These are phyloP conservation scores for Sthenelais limicola DNA, from an alignment of 2,888 invertebrate species.

Conservation along the genomic window DNA sequence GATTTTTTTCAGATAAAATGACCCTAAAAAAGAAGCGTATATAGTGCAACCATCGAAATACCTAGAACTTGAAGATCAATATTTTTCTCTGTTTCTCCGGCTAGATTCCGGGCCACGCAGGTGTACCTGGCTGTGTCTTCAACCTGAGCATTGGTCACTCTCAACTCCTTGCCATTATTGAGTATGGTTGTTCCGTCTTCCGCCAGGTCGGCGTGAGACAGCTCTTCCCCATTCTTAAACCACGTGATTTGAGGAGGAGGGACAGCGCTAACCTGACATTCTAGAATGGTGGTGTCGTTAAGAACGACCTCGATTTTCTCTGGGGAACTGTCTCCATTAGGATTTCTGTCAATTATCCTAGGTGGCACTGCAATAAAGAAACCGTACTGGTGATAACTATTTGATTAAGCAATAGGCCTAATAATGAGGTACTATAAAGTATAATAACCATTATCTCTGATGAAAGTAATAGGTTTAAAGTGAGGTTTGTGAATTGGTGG, in stretches of 20 bases:
- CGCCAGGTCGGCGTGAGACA: no score
- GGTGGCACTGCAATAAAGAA: constrained; percentile 68
- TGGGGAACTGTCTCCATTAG: constrained; percentile 32
- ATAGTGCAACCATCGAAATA: constrained; percentile 29
- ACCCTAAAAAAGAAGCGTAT: no score
- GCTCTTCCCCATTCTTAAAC: constrained; percentile 69
- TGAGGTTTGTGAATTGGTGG: no score
- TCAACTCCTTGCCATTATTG: constrained; percentile 49
- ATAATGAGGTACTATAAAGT: no score
- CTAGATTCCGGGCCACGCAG: constrained; percentile 74
- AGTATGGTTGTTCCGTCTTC: neutral
- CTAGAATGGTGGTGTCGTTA: constrained; percentile 42
- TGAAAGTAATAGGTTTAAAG: no score
- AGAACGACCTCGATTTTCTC: constrained; percentile 42
- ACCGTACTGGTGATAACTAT: no score
- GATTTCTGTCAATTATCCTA: constrained; percentile 56
- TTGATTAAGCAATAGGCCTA: no score
- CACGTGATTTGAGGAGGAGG: constrained; percentile 72
- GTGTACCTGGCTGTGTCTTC: constrained; percentile 72
- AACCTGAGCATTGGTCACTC: constrained; percentile 58
- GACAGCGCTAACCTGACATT: constrained; percentile 47
- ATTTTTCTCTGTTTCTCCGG: constrained; percentile 70
- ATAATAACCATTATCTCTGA: no score
- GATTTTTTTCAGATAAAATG: no score
- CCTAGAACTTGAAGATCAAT: constrained; percentile 65